Percentiles rank a stretch among this genome's conserved stretches.
phyloP scores from a whole-genome alignment of 2,113 vertebrate species.

The Speoplatyrhinus poulsoni region DNA sequence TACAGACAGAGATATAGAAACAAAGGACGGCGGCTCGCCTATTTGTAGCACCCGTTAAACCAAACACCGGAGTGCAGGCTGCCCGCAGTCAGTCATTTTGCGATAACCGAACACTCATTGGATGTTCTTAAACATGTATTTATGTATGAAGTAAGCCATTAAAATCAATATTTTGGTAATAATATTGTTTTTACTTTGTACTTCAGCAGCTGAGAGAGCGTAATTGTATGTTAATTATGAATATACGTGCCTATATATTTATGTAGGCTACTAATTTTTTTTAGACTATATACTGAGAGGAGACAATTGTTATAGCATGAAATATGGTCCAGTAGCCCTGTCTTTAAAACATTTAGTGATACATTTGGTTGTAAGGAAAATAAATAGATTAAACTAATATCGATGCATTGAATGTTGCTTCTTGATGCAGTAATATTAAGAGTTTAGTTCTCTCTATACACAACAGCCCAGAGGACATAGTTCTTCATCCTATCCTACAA shows the following conservation, averaged over 20 bases:
- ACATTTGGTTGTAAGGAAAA: conserved; percentile 75
- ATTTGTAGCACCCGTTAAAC: conserved; percentile 88
- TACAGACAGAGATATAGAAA: conserved; percentile 99
- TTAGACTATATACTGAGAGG: conserved; percentile 58
- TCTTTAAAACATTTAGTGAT: conserved; percentile 86
- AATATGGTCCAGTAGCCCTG: conserved; percentile 84
- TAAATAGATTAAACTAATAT: conserved; percentile 92
- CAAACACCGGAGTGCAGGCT: conserved; percentile 79
- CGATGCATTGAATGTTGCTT: conserved; percentile 94
- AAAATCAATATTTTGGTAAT: conserved; percentile 99
- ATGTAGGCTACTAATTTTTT: conserved; percentile 33
- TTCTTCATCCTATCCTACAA: conserved; percentile 89
- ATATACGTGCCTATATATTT: conserved; percentile 58
- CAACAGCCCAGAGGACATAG: conserved; percentile 91
- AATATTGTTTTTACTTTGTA: conserved; percentile 97
- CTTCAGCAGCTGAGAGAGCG: conserved; percentile 94
- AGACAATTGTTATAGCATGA: conserved; percentile 77
- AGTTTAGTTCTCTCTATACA: conserved; percentile 96
- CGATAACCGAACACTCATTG: conserved; percentile 87
- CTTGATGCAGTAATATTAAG: conserved; percentile 92
- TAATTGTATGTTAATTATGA: conserved; percentile 84
- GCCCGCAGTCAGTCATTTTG: conserved; percentile 85
- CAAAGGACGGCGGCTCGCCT: conserved; percentile 96
- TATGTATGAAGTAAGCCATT: conserved; percentile 99
- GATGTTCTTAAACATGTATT: conserved; percentile 96